Percentiles rank a stretch among this genome's conserved stretches.
These are phyloP conservation scores for Tenthredo mesomela DNA, from an alignment of 2,888 invertebrate species.

Conservation along the genomic window DNA sequence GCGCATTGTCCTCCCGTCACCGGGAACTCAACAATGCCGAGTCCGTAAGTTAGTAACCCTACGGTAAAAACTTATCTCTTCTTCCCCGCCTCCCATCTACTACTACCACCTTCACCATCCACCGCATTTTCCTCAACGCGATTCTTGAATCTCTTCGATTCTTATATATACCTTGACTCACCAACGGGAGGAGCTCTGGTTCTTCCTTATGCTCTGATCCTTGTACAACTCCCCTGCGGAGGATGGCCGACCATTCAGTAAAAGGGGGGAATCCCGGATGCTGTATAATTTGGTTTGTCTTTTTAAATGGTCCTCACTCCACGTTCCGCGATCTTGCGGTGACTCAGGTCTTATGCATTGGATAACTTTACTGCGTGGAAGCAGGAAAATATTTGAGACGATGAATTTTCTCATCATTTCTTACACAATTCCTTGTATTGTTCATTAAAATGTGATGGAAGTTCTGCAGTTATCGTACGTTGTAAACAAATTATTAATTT, in stretches of 20 bases:
- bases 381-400: background rate
- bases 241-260: background rate
- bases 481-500: background rate
- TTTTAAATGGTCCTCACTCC: slow-evolving; percentile 24
- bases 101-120: slow-evolving; percentile 45
- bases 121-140: slow-evolving; percentile 2
- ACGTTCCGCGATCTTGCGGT: slow-evolving; percentile 6
- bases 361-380: background rate
- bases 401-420: background rate
- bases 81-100: slow-evolving; percentile 60
- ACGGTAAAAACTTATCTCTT: slow-evolving; percentile 74
- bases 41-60: slow-evolving; percentile 73
- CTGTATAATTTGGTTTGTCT: slow-evolving; percentile 43
- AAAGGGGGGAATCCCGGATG: slow-evolving; percentile 15
- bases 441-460: background rate
- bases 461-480: background rate
- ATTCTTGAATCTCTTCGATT: slow-evolving; percentile 60
- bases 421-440: background rate
- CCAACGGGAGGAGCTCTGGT: background rate
- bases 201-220: slow-evolving; percentile 33
- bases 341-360: background rate
- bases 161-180: slow-evolving; percentile 5
- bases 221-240: background rate
- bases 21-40: slow-evolving; percentile 72
- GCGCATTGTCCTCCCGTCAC: slow-evolving; percentile 74